A percentile compares a stretch with the other conserved stretches of the same genome.
Conservation (phyloP, 2,797 vertebrate species). For the Acanthornis magna region DNA sequence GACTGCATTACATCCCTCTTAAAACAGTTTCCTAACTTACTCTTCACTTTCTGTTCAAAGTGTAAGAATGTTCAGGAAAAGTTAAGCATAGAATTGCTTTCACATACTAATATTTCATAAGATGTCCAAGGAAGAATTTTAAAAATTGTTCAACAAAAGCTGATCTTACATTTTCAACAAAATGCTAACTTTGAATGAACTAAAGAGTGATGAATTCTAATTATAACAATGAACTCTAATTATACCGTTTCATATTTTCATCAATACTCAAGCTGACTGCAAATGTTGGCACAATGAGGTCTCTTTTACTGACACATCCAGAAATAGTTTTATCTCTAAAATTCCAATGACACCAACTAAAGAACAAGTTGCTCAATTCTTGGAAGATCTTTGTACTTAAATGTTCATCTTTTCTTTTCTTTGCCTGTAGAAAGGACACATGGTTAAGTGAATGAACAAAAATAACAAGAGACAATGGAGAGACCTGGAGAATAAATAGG, state of each 20-base stretch:
- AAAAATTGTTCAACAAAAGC: background rate
- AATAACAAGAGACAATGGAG: background rate
- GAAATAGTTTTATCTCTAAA: conserved; percentile 32
- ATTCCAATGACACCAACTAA: background rate
- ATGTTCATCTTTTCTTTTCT: background rate
- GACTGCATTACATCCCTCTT: background rate
- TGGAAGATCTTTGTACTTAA: conserved; percentile 12
- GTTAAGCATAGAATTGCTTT: background rate
- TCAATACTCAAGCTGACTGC: conserved; percentile 15
- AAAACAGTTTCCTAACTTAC: background rate
- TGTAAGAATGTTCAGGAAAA: background rate
- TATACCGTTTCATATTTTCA: conserved; percentile 29
- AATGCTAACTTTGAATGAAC: background rate
- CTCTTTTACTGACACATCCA: conserved; percentile 18
- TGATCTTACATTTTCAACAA: background rate
- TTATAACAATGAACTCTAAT: conserved; percentile 21
- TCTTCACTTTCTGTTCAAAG: background rate
- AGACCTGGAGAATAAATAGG: background rate
- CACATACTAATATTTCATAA: background rate
- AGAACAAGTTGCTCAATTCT: conserved; percentile 30
- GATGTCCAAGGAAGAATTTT: background rate
- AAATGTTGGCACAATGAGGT: conserved; percentile 13
- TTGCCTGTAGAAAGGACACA: background rate
- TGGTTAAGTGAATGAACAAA: background rate
- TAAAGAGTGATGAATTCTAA: conserved; percentile 7